Percentiles rank a stretch among this genome's conserved stretches.
Conservation (phyloP, 2,888 invertebrate genomes). For the Sinopyrophorus schimmeli region DNA sequence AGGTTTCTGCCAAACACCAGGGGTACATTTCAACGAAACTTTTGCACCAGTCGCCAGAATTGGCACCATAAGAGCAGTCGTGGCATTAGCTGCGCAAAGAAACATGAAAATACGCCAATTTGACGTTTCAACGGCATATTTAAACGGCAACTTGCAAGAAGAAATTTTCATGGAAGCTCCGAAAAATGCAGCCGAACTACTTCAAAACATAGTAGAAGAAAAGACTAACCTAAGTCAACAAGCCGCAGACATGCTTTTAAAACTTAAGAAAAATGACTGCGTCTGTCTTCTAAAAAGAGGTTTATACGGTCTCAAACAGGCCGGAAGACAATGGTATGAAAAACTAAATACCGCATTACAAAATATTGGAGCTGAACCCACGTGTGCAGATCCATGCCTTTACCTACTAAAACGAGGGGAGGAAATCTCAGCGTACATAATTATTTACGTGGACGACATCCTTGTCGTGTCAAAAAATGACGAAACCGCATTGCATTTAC, state of each 20-base stretch:
- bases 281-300: conserved; percentile 35
- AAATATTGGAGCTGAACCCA: conserved; percentile 25
- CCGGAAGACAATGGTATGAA: conserved; percentile 33
- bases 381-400: too few relatives aligned
- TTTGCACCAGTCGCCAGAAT: conserved; percentile 40
- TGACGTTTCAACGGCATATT: too few relatives aligned
- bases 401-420: conserved; percentile 28
- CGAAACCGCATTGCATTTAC: conserved; percentile 23
- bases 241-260: too few relatives aligned
- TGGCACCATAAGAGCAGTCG: conserved; percentile 35
- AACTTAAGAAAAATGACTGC: conserved; percentile 11
- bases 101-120: too few relatives aligned
- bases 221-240: too few relatives aligned
- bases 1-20: conserved; percentile 38
- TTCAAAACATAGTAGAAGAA: too few relatives aligned
- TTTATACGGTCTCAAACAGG: conserved; percentile 36
- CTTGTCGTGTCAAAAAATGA: conserved; percentile 30
- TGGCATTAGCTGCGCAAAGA: too few relatives aligned
- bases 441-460: conserved; percentile 40
- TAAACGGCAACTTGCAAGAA: too few relatives aligned
- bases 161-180: too few relatives aligned
- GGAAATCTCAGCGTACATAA: conserved; percentile 29
- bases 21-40: conserved; percentile 40
- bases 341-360: conserved; percentile 29
- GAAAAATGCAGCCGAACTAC: too few relatives aligned